Evolutionary conservation across 2,797 vertebrate genomes (phyloP).

Genomic region (Sciurus carolinensis): DNA sequence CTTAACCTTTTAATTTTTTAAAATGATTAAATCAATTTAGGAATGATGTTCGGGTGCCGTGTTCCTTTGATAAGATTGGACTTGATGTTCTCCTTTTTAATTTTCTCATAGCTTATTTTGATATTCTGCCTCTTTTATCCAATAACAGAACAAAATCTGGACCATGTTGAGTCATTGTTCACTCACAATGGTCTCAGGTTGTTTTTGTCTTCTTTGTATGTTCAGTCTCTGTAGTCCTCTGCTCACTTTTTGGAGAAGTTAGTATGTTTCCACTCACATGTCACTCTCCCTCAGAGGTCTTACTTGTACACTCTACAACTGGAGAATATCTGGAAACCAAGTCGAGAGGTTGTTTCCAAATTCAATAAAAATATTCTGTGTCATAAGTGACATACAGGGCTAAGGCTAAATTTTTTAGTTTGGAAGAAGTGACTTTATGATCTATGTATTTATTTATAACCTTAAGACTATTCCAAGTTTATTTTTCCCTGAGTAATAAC

Average conservation of each 20-base stretch:
- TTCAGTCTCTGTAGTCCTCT: background rate
- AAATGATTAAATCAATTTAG: background rate
- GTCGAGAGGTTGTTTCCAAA: background rate
- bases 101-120: background rate
- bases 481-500: background rate
- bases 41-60: background rate
- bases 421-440: background rate
- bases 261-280: background rate
- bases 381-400: background rate
- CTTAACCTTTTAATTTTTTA: conserved; percentile 14
- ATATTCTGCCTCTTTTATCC: background rate
- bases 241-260: background rate
- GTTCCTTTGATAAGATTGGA: background rate
- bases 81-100: background rate
- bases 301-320: background rate
- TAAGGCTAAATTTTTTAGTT: background rate
- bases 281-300: background rate
- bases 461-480: background rate
- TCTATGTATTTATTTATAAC: background rate
- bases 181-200: background rate
- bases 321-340: background rate
- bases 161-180: background rate
- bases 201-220: background rate
- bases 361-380: background rate
- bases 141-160: background rate